phyloP scores from a whole-genome alignment of 2,113 vertebrate genomes.

The Cinclus mexicanus region DNA sequence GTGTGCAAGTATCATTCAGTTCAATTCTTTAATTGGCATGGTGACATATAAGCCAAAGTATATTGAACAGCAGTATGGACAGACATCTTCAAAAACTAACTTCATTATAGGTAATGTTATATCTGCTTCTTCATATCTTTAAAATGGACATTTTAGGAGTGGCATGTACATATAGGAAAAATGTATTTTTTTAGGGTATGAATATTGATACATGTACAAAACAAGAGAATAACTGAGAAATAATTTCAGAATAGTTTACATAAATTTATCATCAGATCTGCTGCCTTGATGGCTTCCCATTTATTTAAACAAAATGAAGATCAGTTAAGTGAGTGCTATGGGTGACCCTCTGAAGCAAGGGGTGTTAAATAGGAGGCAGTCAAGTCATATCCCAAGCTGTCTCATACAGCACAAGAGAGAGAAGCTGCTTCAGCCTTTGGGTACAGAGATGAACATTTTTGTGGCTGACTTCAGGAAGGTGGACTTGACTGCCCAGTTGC shows the following conservation, averaged over 20 bases:
- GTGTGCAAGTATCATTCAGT: conserved; percentile 86
- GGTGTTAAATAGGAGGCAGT: neutral
- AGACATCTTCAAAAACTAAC: conserved; percentile 89
- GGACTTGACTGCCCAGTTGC: neutral
- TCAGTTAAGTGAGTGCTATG: neutral
- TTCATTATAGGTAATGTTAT: conserved; percentile 88
- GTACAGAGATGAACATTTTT: neutral
- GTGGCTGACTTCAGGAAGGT: neutral
- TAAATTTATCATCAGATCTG: neutral
- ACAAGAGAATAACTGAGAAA: neutral
- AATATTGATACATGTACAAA: neutral
- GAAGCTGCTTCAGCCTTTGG: neutral
- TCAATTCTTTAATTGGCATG: conserved; percentile 94
- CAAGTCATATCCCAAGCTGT: neutral
- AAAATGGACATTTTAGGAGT: neutral
- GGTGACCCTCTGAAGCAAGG: neutral
- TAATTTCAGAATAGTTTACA: neutral
- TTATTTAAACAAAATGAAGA: neutral
- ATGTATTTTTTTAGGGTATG: neutral
- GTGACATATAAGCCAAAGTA: conserved; percentile 96
- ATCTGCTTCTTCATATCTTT: neutral
- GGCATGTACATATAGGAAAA: neutral
- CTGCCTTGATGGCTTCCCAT: neutral
- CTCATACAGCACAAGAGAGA: neutral
- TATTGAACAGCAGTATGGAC: conserved; percentile 93